A percentile compares a stretch with the other conserved stretches of the same genome.
These are phyloP conservation scores for Acrossocheilus wenchowensis DNA, from an alignment of 2,797 vertebrate genomes.

Conservation along the genomic window DNA sequence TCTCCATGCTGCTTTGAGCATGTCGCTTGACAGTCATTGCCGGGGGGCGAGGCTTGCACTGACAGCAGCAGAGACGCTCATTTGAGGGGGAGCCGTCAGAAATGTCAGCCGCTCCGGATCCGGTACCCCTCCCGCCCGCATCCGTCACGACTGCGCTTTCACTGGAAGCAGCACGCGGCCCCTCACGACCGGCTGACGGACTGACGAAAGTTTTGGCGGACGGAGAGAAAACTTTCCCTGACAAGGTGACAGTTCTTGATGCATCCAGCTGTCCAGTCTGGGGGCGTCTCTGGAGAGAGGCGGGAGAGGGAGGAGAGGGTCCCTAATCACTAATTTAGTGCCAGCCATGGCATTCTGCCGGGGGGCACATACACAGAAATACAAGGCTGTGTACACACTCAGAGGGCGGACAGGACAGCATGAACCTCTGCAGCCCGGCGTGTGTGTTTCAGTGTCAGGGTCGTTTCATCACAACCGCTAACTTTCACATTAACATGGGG, in stretches of 20 bases:
- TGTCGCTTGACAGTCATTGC: slow-evolving; percentile 95
- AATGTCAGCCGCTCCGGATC: slow-evolving; percentile 85
- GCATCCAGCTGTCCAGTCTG: slow-evolving; percentile 64
- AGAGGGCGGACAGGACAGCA: slow-evolving; percentile 52
- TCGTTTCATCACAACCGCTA: not conserved
- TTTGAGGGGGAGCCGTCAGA: slow-evolving; percentile 95
- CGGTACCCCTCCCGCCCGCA: slow-evolving; percentile 79
- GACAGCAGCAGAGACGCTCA: slow-evolving; percentile 96
- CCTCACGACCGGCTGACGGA: slow-evolving; percentile 70
- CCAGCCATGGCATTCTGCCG: slow-evolving; percentile 75
- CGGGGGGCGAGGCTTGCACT: slow-evolving; percentile 95
- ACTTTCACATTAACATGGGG: not conserved
- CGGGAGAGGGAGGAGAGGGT: slow-evolving; percentile 69
- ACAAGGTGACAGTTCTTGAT: slow-evolving; percentile 95
- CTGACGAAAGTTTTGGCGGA: slow-evolving; percentile 91
- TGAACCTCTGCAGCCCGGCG: slow-evolving; percentile 37
- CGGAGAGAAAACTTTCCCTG: slow-evolving; percentile 93
- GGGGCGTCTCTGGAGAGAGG: slow-evolving; percentile 55
- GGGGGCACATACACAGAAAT: slow-evolving; percentile 66
- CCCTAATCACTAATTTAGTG: slow-evolving; percentile 86
- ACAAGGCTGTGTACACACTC: slow-evolving; percentile 55
- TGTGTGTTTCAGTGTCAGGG: slow-evolving; percentile 21
- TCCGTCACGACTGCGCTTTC: slow-evolving; percentile 35
- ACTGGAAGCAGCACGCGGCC: slow-evolving; percentile 37
- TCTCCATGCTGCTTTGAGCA: slow-evolving; percentile 73